Base-by-base conservation (phyloP, 2,113 vertebrate genomes). In the Brachirus orientalis region DNA sequence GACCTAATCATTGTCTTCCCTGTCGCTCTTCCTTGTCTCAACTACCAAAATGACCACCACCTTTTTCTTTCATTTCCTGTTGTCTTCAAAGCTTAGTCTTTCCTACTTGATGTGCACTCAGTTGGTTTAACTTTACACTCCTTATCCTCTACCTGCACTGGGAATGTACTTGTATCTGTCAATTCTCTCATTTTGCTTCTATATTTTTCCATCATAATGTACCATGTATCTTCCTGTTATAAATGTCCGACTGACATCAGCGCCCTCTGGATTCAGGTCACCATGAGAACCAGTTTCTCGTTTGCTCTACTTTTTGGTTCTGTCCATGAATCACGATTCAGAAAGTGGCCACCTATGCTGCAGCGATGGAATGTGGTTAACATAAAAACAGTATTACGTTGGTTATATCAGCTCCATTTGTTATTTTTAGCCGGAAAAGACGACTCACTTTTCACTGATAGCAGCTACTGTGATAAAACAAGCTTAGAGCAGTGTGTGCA, bases 401-500 rank as follows among this genome's bases (percentile, higher is more conserved):
- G 1, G 70, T 72, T 66, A 59, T 85, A 85, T 80, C 63, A 64
- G 77, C 63, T 52, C 71, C 79, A 70, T 68, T 77, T 67, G 73
- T 83, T 85, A 73, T 84, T 86, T 81, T 83, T 66, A 63, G 71
- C 40, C 5, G 19, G 28, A 61, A 86, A 84, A 79, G 63, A 66
- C 19, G 35, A 71, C 88, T 72, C 40, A 80, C 76, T 72, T 63
- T 76, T 35, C 58, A 57, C 60, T 10, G 61, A 73, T 75, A 58
- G 69, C 72, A 18, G 63, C 55, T 72, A 52, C 77, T 69, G 82
- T 69, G 79, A 80, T 75, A 45, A 71, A 50, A 75, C 10, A 0
- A 14, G 38, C 40, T 64, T 41, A 36, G 8, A 22, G 28, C 53
- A 36, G 4, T 28, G 51, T 75, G 50, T 54, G 51, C 50, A 53